Evolutionary conservation across 1,140 invertebrate species (phyloP), one percentile per base, ranked within the genome.

Genomic region (Heliconius congener): DNA sequence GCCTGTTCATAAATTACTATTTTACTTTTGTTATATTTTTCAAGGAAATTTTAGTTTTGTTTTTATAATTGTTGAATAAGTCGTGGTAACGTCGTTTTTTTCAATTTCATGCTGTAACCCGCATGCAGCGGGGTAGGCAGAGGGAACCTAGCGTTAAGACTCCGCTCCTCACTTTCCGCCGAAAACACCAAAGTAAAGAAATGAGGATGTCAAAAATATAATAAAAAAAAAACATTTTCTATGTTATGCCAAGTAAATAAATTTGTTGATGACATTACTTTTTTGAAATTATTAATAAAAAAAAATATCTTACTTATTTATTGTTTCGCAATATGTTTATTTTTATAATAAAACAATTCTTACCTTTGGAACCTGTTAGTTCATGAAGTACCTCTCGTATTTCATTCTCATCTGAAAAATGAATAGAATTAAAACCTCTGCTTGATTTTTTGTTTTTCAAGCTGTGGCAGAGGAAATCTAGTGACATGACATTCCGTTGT

Each of bases 341-440:
- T 5, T 46, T 55, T 55, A 55, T n/a, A 55, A 73, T 23, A 73
- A 18, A 30, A 30, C 52, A 55, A 52, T 27, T 30, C 30, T 74
- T 34, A 74, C 73, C 73, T 27, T 27, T 74, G 16, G 27, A 74
- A 9, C 50, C 50, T 30, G 73, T 74, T 8, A 74, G 46, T n/a
- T 74, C 46, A 8, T 74, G 27, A 16, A 74, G 23, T 19, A 34
- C 34, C 5, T 34, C 46, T 52, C 16, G 23, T 13, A 74, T 27
- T 16, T 74, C 73, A 13, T 34, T 8, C 1, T 74, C 23, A 52
- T 74, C 73, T 74, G 46, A 19, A 74, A 74, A 16, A 23, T 52
- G 18, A 52, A 52, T 52, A 52, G 18, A 18, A 52, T 52, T 52
- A 52, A 19, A 8, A 8, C 0, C 6, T 6, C 1, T 52, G 18